These are phyloP conservation scores for Rhyacophila brunnea DNA, from an alignment of 1,140 invertebrate species.

Conservation along the genomic window DNA sequence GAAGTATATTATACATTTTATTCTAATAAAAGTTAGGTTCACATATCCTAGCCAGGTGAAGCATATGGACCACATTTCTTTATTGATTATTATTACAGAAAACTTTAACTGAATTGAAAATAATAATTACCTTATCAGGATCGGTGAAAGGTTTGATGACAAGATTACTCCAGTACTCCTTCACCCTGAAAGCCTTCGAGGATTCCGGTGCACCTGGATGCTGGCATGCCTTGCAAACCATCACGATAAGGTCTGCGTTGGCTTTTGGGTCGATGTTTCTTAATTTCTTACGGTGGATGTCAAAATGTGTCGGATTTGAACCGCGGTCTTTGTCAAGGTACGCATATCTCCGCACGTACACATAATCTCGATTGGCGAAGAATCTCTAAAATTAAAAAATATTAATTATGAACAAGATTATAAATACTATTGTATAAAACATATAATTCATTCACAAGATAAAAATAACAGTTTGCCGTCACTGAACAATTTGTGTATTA, in stretches of 20 bases:
- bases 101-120: too few relatives aligned
- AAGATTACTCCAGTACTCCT: slow-evolving; percentile 84
- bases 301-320: background rate
- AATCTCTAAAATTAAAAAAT: slow-evolving; percentile 57
- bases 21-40: too few relatives aligned
- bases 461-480: too few relatives aligned
- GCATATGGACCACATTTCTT: too few relatives aligned
- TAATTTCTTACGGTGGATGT: too few relatives aligned
- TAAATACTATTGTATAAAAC: background rate
- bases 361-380: slow-evolving; percentile 85
- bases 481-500: too few relatives aligned
- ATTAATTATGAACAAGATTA: too few relatives aligned
- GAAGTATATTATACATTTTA: too few relatives aligned
- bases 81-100: too few relatives aligned
- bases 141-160: slow-evolving; percentile 71
- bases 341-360: slow-evolving; percentile 72
- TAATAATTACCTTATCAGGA: slow-evolving; percentile 54
- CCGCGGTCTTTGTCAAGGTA: slow-evolving; percentile 14
- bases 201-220: slow-evolving; percentile 60
- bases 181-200: slow-evolving; percentile 64
- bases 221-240: slow-evolving; percentile 62
- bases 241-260: slow-evolving; percentile 50
- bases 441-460: too few relatives aligned
- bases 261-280: too few relatives aligned
- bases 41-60: too few relatives aligned